Conservation (phyloP, 2,797 vertebrate species). For the Artibeus jamaicensis region DNA sequence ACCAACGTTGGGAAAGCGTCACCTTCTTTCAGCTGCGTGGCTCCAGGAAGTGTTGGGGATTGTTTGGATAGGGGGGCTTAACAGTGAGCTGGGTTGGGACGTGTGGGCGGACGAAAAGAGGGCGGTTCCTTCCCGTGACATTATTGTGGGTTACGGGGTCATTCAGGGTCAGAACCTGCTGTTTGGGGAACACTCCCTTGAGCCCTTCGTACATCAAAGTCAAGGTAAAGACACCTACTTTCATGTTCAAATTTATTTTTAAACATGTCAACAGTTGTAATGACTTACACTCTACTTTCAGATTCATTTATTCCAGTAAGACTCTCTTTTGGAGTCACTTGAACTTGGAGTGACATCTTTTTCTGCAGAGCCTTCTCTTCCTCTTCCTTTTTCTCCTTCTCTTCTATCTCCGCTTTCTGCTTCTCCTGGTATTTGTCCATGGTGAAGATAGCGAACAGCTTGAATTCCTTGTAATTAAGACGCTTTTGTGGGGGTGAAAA, state of each 20-base stretch:
- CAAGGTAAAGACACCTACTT: background rate
- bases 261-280: background rate
- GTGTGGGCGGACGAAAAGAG: background rate
- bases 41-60: background rate
- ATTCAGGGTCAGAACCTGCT: background rate
- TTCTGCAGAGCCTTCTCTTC: background rate
- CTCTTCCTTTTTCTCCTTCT: background rate
- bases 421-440: constrained; percentile 61
- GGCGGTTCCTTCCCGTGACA: background rate
- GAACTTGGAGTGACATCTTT: background rate
- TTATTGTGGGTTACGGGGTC: background rate
- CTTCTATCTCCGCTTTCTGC: constrained; percentile 16
- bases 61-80: background rate
- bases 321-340: background rate
- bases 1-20: background rate
- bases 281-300: background rate
- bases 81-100: background rate
- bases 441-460: constrained; percentile 66
- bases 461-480: constrained; percentile 70
- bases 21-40: background rate
- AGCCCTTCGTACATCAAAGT: background rate
- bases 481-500: constrained; percentile 51
- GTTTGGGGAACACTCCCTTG: background rate
- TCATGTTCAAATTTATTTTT: constrained; percentile 17
- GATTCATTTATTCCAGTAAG: background rate